phyloP scores from a whole-genome alignment of 2,888 invertebrate genomes.

The Dasysyrphus albostriatus region DNA sequence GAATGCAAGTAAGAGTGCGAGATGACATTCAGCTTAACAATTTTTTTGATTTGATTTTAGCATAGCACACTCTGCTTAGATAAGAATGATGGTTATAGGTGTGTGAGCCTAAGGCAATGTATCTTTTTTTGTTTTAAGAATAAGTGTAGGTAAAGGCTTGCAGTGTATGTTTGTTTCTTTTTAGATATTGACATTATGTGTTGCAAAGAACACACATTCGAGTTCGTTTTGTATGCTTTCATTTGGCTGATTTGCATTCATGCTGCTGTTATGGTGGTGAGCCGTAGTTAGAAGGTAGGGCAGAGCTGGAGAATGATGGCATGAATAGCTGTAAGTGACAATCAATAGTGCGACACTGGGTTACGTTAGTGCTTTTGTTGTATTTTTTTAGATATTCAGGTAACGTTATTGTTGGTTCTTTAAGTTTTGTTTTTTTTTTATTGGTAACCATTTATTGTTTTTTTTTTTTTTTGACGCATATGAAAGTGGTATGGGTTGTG shows the following conservation, averaged over 20 bases:
- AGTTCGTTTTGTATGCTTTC: constrained; percentile 20
- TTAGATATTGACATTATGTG: constrained; percentile 27
- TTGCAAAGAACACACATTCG: constrained; percentile 34
- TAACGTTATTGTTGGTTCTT: constrained; percentile 40
- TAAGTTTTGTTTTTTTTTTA: constrained; percentile 21
- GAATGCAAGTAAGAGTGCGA: constrained; percentile 66
- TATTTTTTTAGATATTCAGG: constrained; percentile 57
- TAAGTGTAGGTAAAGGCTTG: constrained; percentile 25
- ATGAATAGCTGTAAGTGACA: constrained; percentile 68
- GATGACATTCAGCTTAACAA: constrained; percentile 39
- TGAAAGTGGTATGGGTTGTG: constrained; percentile 65
- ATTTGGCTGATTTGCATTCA: constrained; percentile 56
- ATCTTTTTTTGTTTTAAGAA: constrained; percentile 30
- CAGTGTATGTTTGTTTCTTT: neutral
- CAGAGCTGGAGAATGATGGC: constrained; percentile 40
- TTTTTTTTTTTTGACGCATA: constrained; percentile 22
- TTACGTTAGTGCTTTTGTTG: constrained; percentile 43
- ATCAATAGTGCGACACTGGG: constrained; percentile 47
- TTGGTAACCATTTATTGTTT: constrained; percentile 61
- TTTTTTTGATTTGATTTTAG: constrained; percentile 43
- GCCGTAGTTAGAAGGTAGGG: constrained; percentile 54
- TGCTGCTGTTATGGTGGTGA: constrained; percentile 30
- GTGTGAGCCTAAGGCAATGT: constrained; percentile 10
- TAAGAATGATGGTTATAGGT: constrained; percentile 16
- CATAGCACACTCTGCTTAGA: constrained; percentile 31